Conservation (phyloP, 2,113 vertebrate genomes). For the Porphyrio hochstetteri region DNA sequence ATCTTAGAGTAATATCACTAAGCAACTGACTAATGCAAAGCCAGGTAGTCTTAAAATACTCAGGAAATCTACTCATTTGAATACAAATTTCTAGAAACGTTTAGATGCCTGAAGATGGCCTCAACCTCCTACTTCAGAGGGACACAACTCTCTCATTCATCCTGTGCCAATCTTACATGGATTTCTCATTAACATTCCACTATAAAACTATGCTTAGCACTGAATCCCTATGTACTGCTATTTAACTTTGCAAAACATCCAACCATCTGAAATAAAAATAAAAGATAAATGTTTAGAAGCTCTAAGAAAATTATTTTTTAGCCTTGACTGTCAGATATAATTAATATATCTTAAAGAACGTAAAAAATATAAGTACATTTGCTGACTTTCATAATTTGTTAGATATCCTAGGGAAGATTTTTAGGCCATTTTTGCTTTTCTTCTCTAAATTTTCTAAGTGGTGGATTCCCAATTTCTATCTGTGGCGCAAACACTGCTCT, state of each 20-base stretch:
- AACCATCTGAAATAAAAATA: not conserved
- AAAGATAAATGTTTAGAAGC: not conserved
- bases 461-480: not conserved
- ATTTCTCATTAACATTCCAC: not conserved
- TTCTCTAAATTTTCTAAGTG: not conserved
- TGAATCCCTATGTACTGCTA: not conserved
- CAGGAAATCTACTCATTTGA: not conserved
- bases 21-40: not conserved
- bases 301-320: not conserved
- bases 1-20: not conserved
- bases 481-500: not conserved
- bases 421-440: not conserved
- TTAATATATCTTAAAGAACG: not conserved
- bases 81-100: not conserved
- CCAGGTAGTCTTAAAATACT: not conserved
- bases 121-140: not conserved
- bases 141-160: not conserved
- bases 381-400: not conserved
- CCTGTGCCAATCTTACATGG: not conserved
- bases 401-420: not conserved
- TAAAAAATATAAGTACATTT: not conserved
- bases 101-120: not conserved
- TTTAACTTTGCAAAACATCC: not conserved
- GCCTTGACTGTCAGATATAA: not conserved
- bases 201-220: not conserved